Conservation (phyloP, 2,113 vertebrate genomes). For the Eptesicus fuscus region DNA sequence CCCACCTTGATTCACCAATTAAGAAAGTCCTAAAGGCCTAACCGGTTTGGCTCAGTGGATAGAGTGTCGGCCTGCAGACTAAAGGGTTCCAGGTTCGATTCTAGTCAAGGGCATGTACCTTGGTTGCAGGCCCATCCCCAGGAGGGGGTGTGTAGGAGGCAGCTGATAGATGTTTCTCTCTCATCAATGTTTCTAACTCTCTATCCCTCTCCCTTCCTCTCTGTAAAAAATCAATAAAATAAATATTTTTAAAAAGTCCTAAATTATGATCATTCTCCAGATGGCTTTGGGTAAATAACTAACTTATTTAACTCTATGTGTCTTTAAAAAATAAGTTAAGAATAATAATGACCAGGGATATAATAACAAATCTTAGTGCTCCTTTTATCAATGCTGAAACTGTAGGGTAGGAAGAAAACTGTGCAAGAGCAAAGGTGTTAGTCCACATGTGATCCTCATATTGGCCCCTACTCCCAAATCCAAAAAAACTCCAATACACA, state of each 20-base stretch:
- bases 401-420: background rate
- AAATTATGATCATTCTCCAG: background rate
- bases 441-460: background rate
- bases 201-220: too few species aligned
- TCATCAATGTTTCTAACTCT: too few species aligned
- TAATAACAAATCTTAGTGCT: background rate
- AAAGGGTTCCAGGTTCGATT: too few species aligned
- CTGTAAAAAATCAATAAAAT: too few species aligned
- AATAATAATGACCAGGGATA: background rate
- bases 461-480: background rate
- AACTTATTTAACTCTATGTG: background rate
- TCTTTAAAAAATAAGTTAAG: background rate
- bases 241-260: background rate
- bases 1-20: background rate
- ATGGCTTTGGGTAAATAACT: background rate
- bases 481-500: background rate
- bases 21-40: background rate
- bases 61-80: too few species aligned
- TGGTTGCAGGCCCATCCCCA: too few species aligned
- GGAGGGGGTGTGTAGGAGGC: too few species aligned
- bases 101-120: too few species aligned
- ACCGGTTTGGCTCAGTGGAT: too few species aligned
- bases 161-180: too few species aligned
- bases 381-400: background rate
- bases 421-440: background rate